Percentiles rank a stretch among this genome's conserved stretches.
phyloP scores from a whole-genome alignment of 2,888 invertebrate species.

The Biston stratarius region DNA sequence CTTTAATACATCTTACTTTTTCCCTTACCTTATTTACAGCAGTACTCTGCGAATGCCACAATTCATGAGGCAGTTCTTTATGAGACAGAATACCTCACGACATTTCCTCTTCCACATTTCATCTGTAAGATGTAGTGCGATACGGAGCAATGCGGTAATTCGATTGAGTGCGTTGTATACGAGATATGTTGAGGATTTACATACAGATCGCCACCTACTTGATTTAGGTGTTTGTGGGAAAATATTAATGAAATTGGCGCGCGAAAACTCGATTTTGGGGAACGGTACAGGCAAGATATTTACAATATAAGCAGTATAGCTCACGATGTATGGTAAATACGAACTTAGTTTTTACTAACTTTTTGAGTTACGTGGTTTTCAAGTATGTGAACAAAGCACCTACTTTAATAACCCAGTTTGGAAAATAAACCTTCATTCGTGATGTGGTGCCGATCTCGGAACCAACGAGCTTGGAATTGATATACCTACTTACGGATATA shows the following conservation, averaged over 20 bases:
- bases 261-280: slow-evolving; percentile 11
- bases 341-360: too few species aligned
- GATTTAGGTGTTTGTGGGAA: slow-evolving; percentile 45
- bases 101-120: slow-evolving; percentile 36
- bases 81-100: slow-evolving; percentile 33
- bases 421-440: too few species aligned
- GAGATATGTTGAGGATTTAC: slow-evolving; percentile 49
- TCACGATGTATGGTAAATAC: too few species aligned
- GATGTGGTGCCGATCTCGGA: too few species aligned
- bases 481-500: too few species aligned
- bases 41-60: background rate
- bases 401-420: too few species aligned
- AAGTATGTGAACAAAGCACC: too few species aligned
- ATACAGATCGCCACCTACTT: slow-evolving; percentile 50
- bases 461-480: too few species aligned
- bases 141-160: slow-evolving; percentile 52
- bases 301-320: too few species aligned
- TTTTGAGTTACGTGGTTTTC: too few species aligned
- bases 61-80: slow-evolving; percentile 14
- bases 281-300: background rate
- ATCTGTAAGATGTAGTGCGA: slow-evolving; percentile 44
- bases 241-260: slow-evolving; percentile 33
- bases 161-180: slow-evolving; percentile 55
- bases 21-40: slow-evolving; percentile 4
- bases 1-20: background rate